Evolutionary conservation across 2,888 invertebrate species (phyloP), one percentile per base, ranked within the genome.

Genomic region (Mellilla xanthometata): DNA sequence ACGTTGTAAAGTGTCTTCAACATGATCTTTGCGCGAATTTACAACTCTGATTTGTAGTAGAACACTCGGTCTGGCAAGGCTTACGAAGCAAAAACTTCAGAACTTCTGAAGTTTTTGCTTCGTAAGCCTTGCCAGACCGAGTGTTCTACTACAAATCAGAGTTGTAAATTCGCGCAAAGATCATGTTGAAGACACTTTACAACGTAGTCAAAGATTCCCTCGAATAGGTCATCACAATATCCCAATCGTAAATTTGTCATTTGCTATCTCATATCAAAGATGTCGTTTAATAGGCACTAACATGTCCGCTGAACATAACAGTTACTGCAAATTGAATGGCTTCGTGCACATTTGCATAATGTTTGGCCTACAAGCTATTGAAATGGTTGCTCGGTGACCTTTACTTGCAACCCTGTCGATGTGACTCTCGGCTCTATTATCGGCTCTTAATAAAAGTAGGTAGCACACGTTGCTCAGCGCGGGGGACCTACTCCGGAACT

Each of bases 41-140:
- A 31, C 47, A 49, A 23, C 46, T 48, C 46, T 51, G 39, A 39
- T 46, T 30, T 29, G 26, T 27, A 12, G 29, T 12, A 38, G 33
- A 47, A 34, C 30, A 29, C 42, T 42, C 40, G 41, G 28, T 28
- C 41, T n/a, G 22, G 41, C 35, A 36, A 44, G 52, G 42, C 35
- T 40, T 46, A 50, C 31, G 26, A 39, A 34, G 77, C 76, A 78
- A 74, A 72, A 70, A 73, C 72, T 77, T 75, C 81, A 81, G 15
- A 81, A 81, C 69, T 69, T 29, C 74, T 68, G 76, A 75, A 77
- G 72, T 73, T 70, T 72, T 74, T 78, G 76, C 77, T 34, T 39
- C 26, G 31, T 50, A 46, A 40, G 35, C 42, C 52, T 44, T 36
- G 35, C 41, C 22, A n/a, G 41, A 28, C 28, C 41, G 40, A 42